Evolutionary conservation across 2,888 invertebrate species (phyloP).

Genomic region (Galerucella pusilla): DNA sequence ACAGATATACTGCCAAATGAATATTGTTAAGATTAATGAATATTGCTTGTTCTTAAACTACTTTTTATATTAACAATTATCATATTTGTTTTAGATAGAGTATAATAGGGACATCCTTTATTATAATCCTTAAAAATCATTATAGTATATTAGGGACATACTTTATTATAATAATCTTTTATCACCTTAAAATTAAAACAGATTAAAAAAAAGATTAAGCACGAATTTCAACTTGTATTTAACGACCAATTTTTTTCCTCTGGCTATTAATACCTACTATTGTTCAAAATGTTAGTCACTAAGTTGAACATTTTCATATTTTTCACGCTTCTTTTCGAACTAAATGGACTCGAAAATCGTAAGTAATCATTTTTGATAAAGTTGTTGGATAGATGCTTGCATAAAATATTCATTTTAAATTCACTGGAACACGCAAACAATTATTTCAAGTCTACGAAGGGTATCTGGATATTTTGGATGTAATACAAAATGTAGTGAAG

Average conservation of each 20-base stretch:
- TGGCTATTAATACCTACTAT: background rate
- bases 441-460: background rate
- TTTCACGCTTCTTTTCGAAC: background rate
- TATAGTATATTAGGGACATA: too few relatives aligned
- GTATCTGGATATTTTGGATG: background rate
- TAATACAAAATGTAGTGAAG: background rate
- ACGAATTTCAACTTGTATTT: background rate
- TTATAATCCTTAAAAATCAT: too few relatives aligned
- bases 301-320: background rate
- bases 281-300: background rate
- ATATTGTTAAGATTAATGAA: background rate
- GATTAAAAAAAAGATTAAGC: background rate
- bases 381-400: too few relatives aligned
- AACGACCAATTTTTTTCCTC: background rate
- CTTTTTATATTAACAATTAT: too few relatives aligned
- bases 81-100: too few relatives aligned
- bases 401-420: background rate
- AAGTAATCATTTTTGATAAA: background rate
- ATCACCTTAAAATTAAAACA: too few relatives aligned
- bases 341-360: slow-evolving; percentile 1
- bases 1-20: background rate
- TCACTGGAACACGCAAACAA: background rate
- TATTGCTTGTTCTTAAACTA: background rate
- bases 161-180: too few relatives aligned
- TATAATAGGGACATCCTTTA: too few relatives aligned